A percentile compares a stretch with the other conserved stretches of the same genome.
These are phyloP conservation scores for Scolopax mira DNA, from an alignment of 2,113 vertebrate genomes.

Conservation along the genomic window DNA sequence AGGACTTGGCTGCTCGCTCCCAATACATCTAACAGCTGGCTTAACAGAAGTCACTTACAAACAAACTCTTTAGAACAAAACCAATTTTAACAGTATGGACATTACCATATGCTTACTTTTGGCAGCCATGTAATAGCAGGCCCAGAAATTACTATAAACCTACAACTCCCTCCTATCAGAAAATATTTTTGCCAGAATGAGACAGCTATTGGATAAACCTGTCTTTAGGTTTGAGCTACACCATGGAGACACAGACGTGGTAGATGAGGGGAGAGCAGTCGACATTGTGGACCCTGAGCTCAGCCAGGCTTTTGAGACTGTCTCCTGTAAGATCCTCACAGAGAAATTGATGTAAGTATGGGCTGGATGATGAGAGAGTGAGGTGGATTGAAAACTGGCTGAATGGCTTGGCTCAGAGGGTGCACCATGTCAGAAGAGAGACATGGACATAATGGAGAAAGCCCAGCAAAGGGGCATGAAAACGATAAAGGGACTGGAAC, in stretches of 20 bases:
- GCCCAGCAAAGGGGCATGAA: background rate
- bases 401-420: background rate
- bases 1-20: background rate
- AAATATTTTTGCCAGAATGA: background rate
- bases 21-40: background rate
- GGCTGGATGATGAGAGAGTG: background rate
- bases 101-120: background rate
- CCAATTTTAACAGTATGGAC: background rate
- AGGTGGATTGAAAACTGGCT: background rate
- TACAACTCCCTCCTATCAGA: background rate
- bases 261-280: background rate
- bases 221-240: background rate
- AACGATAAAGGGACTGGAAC: background rate
- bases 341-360: background rate
- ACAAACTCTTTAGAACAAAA: background rate
- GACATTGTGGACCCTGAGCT: background rate
- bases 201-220: background rate
- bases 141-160: background rate
- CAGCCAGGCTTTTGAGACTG: background rate
- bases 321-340: background rate
- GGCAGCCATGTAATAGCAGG: background rate
- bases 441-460: background rate
- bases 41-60: background rate
- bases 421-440: background rate
- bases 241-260: background rate